Percentiles rank a stretch among this genome's conserved stretches.
Conservation (phyloP, 2,888 invertebrate species). For the Melanchra persicariae region DNA sequence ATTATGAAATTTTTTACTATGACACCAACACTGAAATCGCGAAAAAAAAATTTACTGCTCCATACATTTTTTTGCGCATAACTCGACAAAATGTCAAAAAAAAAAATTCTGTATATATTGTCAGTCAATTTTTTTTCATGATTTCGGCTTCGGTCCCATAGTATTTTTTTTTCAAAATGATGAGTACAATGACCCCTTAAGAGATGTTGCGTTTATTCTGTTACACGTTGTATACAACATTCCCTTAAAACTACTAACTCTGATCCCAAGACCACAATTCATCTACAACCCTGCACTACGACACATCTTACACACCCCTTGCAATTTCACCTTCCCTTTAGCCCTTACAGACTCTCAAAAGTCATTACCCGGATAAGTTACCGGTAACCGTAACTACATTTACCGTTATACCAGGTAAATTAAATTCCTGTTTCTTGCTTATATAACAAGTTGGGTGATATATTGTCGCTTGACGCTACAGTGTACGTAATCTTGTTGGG, state of each 20-base stretch:
- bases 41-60: too few relatives aligned
- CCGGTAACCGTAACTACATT: conserved; percentile 62
- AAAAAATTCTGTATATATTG: too few relatives aligned
- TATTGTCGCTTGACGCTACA: conserved; percentile 31
- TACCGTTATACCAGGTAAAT: conserved; percentile 60
- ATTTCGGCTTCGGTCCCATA: too few relatives aligned
- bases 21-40: too few relatives aligned
- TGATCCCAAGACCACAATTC: conserved; percentile 4
- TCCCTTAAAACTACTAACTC: neutral
- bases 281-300: conserved; percentile 15
- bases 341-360: conserved; percentile 49
- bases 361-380: conserved; percentile 64
- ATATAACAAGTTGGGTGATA: conserved; percentile 54
- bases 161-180: too few relatives aligned
- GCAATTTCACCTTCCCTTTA: conserved; percentile 17
- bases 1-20: too few relatives aligned
- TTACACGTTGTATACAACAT: too few relatives aligned
- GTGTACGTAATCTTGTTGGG: conserved; percentile 40
- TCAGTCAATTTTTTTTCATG: too few relatives aligned
- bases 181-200: too few relatives aligned
- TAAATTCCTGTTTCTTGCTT: conserved; percentile 63
- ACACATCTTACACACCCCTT: conserved; percentile 27
- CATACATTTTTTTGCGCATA: too few relatives aligned
- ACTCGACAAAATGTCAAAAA: too few relatives aligned
- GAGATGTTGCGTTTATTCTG: too few relatives aligned